phyloP scores from a whole-genome alignment of 2,888 invertebrate species.

The Rhamnusium bicolor region DNA sequence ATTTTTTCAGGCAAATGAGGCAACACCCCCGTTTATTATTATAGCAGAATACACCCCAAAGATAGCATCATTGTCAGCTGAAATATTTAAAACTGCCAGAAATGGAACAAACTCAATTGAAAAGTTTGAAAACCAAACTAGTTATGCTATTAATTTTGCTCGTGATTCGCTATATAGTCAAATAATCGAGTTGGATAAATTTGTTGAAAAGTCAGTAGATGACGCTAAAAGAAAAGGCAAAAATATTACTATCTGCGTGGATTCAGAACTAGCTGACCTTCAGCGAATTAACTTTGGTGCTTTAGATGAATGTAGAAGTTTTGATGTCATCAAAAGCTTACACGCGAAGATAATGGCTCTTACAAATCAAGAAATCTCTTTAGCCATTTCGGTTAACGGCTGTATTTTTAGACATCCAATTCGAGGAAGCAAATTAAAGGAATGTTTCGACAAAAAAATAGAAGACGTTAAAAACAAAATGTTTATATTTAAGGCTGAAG shows the following conservation, averaged over 20 bases:
- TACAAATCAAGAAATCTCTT: neutral
- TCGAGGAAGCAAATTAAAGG: neutral
- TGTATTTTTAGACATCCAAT: conserved; percentile 16
- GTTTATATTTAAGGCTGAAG: neutral
- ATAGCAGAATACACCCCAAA: conserved; percentile 20
- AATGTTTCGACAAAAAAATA: conserved; percentile 16
- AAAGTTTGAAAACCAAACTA: neutral
- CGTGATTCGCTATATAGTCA: neutral
- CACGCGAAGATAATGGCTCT: neutral
- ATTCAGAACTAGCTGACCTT: neutral
- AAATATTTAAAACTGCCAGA: neutral
- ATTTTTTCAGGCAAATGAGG: conserved; percentile 13
- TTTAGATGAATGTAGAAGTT: neutral
- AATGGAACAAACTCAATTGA: neutral
- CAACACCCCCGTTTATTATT: neutral
- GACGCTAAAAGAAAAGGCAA: neutral
- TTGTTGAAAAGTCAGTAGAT: neutral
- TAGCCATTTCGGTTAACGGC: neutral
- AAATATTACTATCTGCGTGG: conserved; percentile 9
- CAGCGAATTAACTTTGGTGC: neutral
- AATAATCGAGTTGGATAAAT: neutral
- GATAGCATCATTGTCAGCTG: neutral
- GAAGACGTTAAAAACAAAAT: too few relatives aligned
- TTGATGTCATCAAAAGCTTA: neutral
- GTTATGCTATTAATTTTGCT: neutral